A percentile compares a stretch with the other conserved stretches of the same genome.
These are phyloP conservation scores for Phanerotoma sp. DNA, from an alignment of 2,888 invertebrate genomes.

Conservation along the genomic window DNA sequence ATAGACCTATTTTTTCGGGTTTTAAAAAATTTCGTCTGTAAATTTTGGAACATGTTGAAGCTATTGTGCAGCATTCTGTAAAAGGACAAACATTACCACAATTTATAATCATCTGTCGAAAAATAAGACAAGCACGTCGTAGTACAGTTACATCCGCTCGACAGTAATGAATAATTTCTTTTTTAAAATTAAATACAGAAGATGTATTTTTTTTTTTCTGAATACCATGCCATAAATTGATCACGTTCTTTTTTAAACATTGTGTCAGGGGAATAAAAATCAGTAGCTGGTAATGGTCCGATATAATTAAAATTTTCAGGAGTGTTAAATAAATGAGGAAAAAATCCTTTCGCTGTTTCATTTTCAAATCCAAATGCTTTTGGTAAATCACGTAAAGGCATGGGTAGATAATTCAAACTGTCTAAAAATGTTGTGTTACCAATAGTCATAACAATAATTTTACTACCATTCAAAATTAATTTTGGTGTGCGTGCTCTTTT, in stretches of 20 bases:
- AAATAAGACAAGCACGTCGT: slow-evolving; percentile 37
- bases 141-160: slow-evolving; percentile 38
- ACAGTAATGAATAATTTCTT: slow-evolving; percentile 38
- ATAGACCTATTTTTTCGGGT: slow-evolving; percentile 19
- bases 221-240: slow-evolving; percentile 36
- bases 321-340: slow-evolving; percentile 39
- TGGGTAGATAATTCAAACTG: slow-evolving; percentile 41
- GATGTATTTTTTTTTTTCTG: slow-evolving; percentile 16
- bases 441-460: slow-evolving; percentile 28
- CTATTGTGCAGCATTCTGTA: slow-evolving; percentile 31
- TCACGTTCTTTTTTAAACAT: no score
- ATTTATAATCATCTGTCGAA: slow-evolving; percentile 34
- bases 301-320: slow-evolving; percentile 36
- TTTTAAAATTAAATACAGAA: slow-evolving; percentile 38
- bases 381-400: slow-evolving; percentile 35
- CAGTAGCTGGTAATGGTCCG: slow-evolving; percentile 29
- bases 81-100: slow-evolving; percentile 40
- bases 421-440: slow-evolving; percentile 35
- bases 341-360: slow-evolving; percentile 34
- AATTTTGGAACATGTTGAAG: slow-evolving; percentile 19
- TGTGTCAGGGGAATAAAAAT: slow-evolving; percentile 33
- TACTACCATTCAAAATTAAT: slow-evolving; percentile 34
- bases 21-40: slow-evolving; percentile 19
- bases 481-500: slow-evolving; percentile 21
- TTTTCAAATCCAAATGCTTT: slow-evolving; percentile 38